Evolutionary conservation across 2,888 invertebrate genomes (phyloP).

Genomic region (Cantharis lateralis): DNA sequence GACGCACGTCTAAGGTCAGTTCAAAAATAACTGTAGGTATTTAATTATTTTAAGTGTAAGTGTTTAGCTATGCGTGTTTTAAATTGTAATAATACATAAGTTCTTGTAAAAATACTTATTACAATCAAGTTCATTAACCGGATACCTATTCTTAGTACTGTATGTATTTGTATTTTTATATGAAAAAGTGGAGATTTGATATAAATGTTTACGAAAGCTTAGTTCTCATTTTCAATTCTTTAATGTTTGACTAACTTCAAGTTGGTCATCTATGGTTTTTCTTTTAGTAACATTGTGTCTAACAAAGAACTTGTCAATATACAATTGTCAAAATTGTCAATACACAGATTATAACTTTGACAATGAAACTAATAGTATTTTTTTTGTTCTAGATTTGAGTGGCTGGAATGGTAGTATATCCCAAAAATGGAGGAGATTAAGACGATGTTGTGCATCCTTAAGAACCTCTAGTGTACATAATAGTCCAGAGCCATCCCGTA

Average conservation of each 20-base stretch:
- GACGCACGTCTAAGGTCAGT: neutral
- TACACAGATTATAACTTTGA: no score
- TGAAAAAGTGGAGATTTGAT: neutral
- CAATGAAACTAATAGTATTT: neutral
- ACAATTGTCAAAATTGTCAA: neutral
- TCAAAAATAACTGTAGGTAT: neutral
- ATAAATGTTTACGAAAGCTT: no score
- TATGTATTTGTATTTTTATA: neutral
- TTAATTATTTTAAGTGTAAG: neutral
- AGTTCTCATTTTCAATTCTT: no score
- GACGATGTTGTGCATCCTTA: slow-evolving; percentile 68
- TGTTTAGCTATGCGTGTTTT: neutral
- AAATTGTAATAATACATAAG: neutral
- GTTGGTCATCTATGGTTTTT: no score
- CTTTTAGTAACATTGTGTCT: no score
- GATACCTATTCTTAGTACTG: neutral
- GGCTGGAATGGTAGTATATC: slow-evolving; percentile 75
- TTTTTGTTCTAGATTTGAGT: slow-evolving; percentile 64
- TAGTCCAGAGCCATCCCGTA: slow-evolving; percentile 58
- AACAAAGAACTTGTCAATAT: no score
- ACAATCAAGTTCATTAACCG: slow-evolving; percentile 1
- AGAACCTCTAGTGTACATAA: slow-evolving; percentile 59
- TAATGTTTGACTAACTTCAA: no score
- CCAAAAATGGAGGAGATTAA: slow-evolving; percentile 74
- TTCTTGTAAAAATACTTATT: neutral